phyloP scores from a whole-genome alignment of 2,888 invertebrate genomes.

The Bembecia ichneumoniformis region DNA sequence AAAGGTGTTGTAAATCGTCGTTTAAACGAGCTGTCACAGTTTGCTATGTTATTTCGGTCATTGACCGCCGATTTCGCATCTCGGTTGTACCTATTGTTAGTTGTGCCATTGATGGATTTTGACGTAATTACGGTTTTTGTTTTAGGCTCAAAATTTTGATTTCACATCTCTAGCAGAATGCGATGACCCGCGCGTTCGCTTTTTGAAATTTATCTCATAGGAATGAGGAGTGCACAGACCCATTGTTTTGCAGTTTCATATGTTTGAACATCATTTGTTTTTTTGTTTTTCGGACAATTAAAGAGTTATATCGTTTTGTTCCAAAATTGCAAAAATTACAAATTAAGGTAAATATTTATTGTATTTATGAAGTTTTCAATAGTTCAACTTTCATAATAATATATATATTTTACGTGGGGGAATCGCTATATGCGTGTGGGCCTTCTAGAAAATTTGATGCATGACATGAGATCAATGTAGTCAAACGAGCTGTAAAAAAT shows the following conservation, averaged over 20 bases:
- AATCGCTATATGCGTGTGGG: conserved; percentile 50
- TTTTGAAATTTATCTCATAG: conserved; percentile 65
- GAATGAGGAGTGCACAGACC: conserved; percentile 70
- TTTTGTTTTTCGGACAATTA: conserved; percentile 73
- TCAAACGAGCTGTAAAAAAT: conserved; percentile 37
- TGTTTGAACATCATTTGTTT: conserved; percentile 73
- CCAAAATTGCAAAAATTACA: conserved; percentile 72
- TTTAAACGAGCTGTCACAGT: conserved; percentile 55
- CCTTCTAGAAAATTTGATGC: conserved; percentile 51
- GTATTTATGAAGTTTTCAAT: conserved; percentile 3
- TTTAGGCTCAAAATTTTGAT: conserved; percentile 49
- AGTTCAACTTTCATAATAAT: not conserved
- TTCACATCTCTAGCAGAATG: conserved; percentile 61
- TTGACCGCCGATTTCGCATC: conserved; percentile 70
- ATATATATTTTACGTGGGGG: conserved; percentile 18
- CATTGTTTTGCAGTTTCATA: conserved; percentile 71
- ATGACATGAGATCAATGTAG: conserved; percentile 55
- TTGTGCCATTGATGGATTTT: conserved; percentile 39
- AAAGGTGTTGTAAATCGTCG: conserved; percentile 57
- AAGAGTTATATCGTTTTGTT: conserved; percentile 64
- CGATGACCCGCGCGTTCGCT: conserved; percentile 62
- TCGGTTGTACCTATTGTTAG: conserved; percentile 40
- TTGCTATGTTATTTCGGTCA: conserved; percentile 71
- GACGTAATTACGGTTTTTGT: conserved; percentile 49
- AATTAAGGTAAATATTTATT: conserved; percentile 66